A percentile compares a stretch with the other conserved stretches of the same genome.
These are phyloP conservation scores for Lamellibrachia luymesi DNA, from an alignment of 1,140 invertebrate genomes.

Conservation along the genomic window DNA sequence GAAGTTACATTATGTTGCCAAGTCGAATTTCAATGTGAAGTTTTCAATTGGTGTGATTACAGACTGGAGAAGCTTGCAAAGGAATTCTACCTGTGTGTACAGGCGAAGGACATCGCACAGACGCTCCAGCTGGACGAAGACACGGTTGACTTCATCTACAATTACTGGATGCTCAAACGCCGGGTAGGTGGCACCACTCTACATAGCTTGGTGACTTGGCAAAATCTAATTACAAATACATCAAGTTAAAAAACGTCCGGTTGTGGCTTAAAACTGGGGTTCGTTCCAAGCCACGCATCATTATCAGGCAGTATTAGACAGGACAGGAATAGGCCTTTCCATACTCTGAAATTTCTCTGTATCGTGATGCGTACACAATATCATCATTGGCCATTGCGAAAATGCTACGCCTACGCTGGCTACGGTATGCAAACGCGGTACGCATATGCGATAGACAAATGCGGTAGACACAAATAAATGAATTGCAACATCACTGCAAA, in stretches of 20 bases:
- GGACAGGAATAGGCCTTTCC: not conserved
- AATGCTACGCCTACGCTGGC: too few relatives aligned
- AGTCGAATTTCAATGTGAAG: too few relatives aligned
- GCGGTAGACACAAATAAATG: too few relatives aligned
- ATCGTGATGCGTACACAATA: too few relatives aligned
- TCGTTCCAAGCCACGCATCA: not conserved
- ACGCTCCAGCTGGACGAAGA: constrained; percentile 73
- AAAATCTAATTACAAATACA: not conserved
- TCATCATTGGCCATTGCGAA: too few relatives aligned
- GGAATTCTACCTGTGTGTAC: constrained; percentile 90
- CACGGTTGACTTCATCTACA: constrained; percentile 79
- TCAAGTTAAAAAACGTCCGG: not conserved
- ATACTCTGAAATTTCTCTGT: too few relatives aligned
- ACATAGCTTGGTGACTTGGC: not conserved
- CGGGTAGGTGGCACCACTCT: constrained; percentile 30
- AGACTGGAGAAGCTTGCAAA: constrained; percentile 88
- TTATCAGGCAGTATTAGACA: not conserved
- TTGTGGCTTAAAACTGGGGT: not conserved
- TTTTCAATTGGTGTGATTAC: constrained; percentile 31
- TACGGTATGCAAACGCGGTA: too few relatives aligned
- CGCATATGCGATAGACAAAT: too few relatives aligned
- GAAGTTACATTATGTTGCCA: too few relatives aligned
- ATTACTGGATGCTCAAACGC: constrained; percentile 94
- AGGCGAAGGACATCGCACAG: constrained; percentile 68
- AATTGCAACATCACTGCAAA: too few relatives aligned